Conservation (phyloP, 2,113 vertebrate species). For the Suricata suricatta region DNA sequence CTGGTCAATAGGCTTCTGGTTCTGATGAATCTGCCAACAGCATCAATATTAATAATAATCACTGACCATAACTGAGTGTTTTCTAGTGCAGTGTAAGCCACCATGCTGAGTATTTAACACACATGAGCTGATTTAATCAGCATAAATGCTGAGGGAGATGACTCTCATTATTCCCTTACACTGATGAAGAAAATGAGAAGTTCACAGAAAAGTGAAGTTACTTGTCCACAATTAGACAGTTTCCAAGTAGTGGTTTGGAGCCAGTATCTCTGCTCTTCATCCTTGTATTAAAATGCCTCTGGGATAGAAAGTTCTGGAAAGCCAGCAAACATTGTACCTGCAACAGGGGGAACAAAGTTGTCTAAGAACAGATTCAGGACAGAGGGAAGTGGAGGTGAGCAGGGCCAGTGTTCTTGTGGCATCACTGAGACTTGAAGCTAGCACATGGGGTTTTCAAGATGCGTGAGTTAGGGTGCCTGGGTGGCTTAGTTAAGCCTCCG, state of each 20-base stretch:
- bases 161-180: fast-evolving
- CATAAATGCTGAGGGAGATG: not conserved
- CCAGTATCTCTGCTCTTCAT: not conserved
- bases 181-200: not conserved
- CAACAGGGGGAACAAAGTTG: fast-evolving
- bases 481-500: no score
- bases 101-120: not conserved
- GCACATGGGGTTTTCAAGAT: not conserved
- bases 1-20: no score
- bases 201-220: not conserved
- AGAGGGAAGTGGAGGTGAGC: not conserved
- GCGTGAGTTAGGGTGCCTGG: no score
- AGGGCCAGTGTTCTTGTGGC: fast-evolving
- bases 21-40: no score
- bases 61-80: not conserved
- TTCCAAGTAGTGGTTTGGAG: not conserved
- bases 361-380: not conserved
- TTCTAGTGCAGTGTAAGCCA: no score
- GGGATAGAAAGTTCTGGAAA: not conserved
- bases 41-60: not conserved
- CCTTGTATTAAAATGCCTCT: not conserved
- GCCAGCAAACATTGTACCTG: not conserved
- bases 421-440: no score
- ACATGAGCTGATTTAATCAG: no score
- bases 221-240: not conserved